These are phyloP conservation scores for Dexiosoma caninum DNA, from an alignment of 2,888 invertebrate species.

Conservation along the genomic window DNA sequence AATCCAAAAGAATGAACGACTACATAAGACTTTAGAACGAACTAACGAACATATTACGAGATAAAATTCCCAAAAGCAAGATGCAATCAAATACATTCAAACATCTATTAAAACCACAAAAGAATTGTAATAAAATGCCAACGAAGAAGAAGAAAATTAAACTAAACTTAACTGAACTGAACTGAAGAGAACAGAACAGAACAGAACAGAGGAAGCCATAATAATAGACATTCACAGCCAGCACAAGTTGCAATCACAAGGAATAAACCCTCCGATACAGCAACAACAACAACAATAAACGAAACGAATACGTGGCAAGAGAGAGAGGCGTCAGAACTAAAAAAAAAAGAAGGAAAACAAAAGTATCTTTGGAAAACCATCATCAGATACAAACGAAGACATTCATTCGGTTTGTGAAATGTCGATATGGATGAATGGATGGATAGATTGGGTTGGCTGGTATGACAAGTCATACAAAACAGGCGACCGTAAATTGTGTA, in stretches of 20 bases:
- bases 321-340: conserved; percentile 47
- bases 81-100: conserved; percentile 53
- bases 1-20: background rate
- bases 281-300: background rate
- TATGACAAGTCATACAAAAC: conserved; percentile 5
- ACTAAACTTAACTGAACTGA: background rate
- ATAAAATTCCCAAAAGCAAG: conserved; percentile 46
- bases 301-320: conserved; percentile 44
- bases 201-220: conserved; percentile 20
- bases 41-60: background rate
- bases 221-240: conserved; percentile 19
- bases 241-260: conserved; percentile 23
- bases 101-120: conserved; percentile 53
- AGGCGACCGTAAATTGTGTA: conserved; percentile 23
- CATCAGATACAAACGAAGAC: conserved; percentile 45
- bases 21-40: background rate
- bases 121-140: conserved; percentile 41
- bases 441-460: background rate
- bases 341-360: conserved; percentile 12
- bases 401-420: conserved; percentile 17
- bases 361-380: conserved; percentile 35
- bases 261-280: conserved; percentile 10
- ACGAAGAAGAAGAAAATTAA: background rate
- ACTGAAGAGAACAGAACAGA: background rate
- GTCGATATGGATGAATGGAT: background rate